Percentiles rank a stretch among this genome's conserved stretches.
These are phyloP conservation scores for Polylopha cassiicola DNA, from an alignment of 2,888 invertebrate genomes.

Conservation along the genomic window DNA sequence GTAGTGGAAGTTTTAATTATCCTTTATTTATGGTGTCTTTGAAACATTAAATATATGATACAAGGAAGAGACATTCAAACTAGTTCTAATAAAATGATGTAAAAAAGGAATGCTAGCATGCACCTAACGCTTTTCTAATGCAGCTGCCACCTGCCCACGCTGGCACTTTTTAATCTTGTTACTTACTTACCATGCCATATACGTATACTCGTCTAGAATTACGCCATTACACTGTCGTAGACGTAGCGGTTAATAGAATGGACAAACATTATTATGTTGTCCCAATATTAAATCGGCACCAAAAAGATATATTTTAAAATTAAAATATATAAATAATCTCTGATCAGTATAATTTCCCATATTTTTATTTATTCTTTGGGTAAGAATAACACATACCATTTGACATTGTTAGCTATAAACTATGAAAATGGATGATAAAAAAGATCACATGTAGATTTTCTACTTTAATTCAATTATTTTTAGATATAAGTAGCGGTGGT, in stretches of 20 bases:
- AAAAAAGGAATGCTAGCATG: conserved; percentile 19
- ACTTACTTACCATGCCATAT: conserved; percentile 68
- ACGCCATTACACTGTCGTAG: conserved; percentile 52
- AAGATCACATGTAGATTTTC: too few species aligned
- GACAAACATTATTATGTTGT: not conserved
- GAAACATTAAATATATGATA: too few species aligned
- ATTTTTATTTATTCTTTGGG: too few species aligned
- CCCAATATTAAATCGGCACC: too few species aligned
- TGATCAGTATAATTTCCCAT: too few species aligned
- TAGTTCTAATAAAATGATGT: conserved; percentile 13
- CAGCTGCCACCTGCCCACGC: conserved; percentile 66
- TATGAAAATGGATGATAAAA: too few species aligned
- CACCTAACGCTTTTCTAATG: conserved; percentile 64
- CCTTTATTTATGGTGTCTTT: conserved; percentile 18
- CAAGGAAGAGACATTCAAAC: conserved; percentile 16
- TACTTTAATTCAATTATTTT: too few species aligned
- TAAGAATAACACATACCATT: too few species aligned
- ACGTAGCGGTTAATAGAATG: conserved; percentile 34
- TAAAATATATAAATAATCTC: too few species aligned
- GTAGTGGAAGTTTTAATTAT: conserved; percentile 1
- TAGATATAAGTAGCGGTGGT: too few species aligned
- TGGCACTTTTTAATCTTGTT: conserved; percentile 70
- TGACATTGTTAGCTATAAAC: too few species aligned
- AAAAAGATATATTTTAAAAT: too few species aligned
- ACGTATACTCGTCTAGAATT: conserved; percentile 67